A percentile compares a stretch with the other conserved stretches of the same genome.
These are phyloP conservation scores for Rhinoderma darwinii DNA, from an alignment of 2,113 vertebrate species.

Conservation along the genomic window DNA sequence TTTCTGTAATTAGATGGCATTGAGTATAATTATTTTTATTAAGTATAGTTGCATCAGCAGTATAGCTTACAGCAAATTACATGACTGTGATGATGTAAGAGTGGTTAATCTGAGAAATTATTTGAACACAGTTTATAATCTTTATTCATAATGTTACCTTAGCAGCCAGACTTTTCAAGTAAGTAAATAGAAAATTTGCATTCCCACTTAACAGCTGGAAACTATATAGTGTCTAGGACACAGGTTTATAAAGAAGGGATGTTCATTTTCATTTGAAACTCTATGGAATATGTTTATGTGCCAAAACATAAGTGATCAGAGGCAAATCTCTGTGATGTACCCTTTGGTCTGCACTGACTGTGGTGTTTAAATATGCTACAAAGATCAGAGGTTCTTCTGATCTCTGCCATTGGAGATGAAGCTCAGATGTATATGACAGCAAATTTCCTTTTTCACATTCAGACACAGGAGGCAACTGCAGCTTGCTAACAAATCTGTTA, in stretches of 20 bases:
- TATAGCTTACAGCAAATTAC: constrained; percentile 28
- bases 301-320: not conserved
- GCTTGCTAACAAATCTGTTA: not conserved
- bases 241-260: not conserved
- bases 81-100: constrained; percentile 13
- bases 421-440: not conserved
- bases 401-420: not conserved
- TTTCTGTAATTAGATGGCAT: constrained; percentile 38
- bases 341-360: not conserved
- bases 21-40: constrained; percentile 44
- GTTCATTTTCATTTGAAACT: not conserved
- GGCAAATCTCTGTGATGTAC: not conserved
- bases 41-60: constrained; percentile 9
- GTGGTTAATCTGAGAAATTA: not conserved
- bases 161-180: not conserved
- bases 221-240: not conserved
- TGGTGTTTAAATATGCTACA: not conserved
- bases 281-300: not conserved
- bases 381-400: not conserved
- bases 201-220: not conserved
- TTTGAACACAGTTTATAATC: not conserved
- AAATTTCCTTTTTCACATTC: not conserved
- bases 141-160: not conserved
- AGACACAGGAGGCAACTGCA: not conserved
- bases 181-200: not conserved